These are phyloP conservation scores for Halcyon senegalensis DNA, from an alignment of 2,113 vertebrate genomes.

Conservation along the genomic window DNA sequence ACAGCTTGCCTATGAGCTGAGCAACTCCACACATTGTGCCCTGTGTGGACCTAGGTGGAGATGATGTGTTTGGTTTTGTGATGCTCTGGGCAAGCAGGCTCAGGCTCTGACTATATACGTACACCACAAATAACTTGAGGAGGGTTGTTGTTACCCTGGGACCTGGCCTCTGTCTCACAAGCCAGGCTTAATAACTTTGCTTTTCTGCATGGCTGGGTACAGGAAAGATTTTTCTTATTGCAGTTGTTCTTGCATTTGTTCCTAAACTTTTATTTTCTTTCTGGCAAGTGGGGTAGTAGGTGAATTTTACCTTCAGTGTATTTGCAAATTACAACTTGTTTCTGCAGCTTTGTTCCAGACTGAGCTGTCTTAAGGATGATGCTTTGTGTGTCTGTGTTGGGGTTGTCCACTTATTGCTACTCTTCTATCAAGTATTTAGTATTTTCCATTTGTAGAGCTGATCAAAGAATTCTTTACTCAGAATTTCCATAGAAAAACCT, in stretches of 20 bases:
- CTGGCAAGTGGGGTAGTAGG: background rate
- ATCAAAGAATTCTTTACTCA: background rate
- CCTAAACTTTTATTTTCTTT: background rate
- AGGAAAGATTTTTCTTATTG: background rate
- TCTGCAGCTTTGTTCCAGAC: background rate
- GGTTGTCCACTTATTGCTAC: background rate
- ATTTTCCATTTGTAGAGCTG: background rate
- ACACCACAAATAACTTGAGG: background rate
- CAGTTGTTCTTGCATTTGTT: background rate
- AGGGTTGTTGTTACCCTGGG: background rate
- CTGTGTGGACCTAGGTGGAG: background rate
- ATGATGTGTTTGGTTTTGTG: background rate
- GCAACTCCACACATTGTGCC: background rate
- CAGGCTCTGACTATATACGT: background rate
- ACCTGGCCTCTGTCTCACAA: background rate
- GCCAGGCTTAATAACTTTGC: background rate
- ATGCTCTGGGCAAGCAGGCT: background rate
- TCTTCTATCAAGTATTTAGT: background rate
- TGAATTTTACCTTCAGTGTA: background rate
- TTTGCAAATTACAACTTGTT: background rate
- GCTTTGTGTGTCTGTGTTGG: background rate
- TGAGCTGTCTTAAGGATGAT: background rate
- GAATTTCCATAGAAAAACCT: background rate
- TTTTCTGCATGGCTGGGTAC: background rate
- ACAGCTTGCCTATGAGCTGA: background rate